These are phyloP conservation scores for Sinelater perroti DNA, from an alignment of 2,888 invertebrate species.

Conservation along the genomic window DNA sequence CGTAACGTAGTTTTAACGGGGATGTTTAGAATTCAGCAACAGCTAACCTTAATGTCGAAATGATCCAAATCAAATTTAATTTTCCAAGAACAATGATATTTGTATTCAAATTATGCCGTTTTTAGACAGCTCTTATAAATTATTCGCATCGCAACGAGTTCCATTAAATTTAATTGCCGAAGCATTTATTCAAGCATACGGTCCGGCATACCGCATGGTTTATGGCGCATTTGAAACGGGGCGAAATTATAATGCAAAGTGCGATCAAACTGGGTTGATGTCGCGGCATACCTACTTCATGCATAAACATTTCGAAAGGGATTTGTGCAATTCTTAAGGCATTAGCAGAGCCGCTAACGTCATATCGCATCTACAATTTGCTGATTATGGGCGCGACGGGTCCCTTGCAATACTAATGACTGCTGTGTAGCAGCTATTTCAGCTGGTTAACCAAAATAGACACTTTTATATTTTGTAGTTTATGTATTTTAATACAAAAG, in stretches of 20 bases:
- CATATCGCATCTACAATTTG: constrained; percentile 16
- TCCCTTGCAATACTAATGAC: constrained; percentile 16
- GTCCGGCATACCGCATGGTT: constrained; percentile 19
- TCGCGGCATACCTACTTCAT: constrained; percentile 22
- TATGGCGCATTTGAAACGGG: constrained; percentile 20
- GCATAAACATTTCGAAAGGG: constrained; percentile 24
- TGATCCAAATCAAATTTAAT: constrained; percentile 29
- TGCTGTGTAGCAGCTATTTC: too few relatives aligned
- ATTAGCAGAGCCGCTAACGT: constrained; percentile 20
- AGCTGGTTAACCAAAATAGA: too few relatives aligned
- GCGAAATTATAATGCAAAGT: constrained; percentile 24
- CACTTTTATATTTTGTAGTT: too few relatives aligned
- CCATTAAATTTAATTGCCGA: constrained; percentile 42
- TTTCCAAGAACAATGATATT: constrained; percentile 32
- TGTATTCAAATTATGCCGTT: constrained; percentile 35
- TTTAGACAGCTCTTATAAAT: constrained; percentile 33
- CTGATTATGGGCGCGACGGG: constrained; percentile 1
- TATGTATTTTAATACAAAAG: too few relatives aligned
- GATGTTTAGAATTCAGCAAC: constrained; percentile 18
- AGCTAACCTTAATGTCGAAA: constrained; percentile 22
- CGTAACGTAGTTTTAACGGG: constrained; percentile 15
- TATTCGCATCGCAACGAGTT: constrained; percentile 35
- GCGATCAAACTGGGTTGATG: constrained; percentile 22
- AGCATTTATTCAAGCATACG: constrained; percentile 35
- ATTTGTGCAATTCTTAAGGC: constrained; percentile 25